Evolutionary conservation across 2,888 invertebrate species (phyloP).

Genomic region (Diaperis boleti): DNA sequence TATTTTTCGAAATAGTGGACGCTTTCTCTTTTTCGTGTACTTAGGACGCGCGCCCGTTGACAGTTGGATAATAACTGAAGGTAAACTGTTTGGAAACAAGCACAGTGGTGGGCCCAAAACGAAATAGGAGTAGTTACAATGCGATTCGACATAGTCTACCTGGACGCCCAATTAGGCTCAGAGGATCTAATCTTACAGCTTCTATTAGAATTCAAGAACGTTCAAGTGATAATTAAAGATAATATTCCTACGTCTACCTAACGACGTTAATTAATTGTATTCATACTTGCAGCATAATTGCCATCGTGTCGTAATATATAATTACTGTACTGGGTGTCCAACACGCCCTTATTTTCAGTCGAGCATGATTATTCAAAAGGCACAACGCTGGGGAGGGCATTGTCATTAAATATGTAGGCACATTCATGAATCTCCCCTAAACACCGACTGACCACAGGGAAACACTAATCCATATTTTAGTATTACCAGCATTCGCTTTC

Average conservation of each 20-base stretch:
- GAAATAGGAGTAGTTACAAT: background rate
- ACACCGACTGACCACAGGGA: too few relatives aligned
- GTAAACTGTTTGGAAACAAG: constrained; percentile 49
- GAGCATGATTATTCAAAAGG: background rate
- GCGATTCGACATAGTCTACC: background rate
- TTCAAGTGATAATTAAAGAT: background rate
- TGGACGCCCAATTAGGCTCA: background rate
- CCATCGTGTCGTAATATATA: constrained; percentile 6
- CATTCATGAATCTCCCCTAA: too few relatives aligned
- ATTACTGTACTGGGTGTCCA: constrained; percentile 2
- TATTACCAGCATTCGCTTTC: too few relatives aligned
- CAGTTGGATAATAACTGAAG: constrained; percentile 28
- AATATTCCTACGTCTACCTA: too few relatives aligned
- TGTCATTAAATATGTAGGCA: too few relatives aligned
- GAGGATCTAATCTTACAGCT: background rate
- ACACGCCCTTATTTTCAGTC: background rate
- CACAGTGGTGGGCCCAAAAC: constrained; percentile 35
- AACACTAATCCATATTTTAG: too few relatives aligned
- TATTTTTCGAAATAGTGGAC: constrained; percentile 44
- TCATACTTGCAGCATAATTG: constrained; percentile 18
- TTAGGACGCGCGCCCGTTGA: constrained; percentile 36
- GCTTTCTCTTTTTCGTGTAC: constrained; percentile 48
- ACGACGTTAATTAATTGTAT: constrained; percentile 12
- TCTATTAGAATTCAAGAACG: background rate
- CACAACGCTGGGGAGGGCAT: too few relatives aligned